A percentile compares a stretch with the other conserved stretches of the same genome.
These are phyloP conservation scores for Tetraodon nigroviridis DNA, from an alignment of 2,113 vertebrate genomes.

Conservation along the genomic window DNA sequence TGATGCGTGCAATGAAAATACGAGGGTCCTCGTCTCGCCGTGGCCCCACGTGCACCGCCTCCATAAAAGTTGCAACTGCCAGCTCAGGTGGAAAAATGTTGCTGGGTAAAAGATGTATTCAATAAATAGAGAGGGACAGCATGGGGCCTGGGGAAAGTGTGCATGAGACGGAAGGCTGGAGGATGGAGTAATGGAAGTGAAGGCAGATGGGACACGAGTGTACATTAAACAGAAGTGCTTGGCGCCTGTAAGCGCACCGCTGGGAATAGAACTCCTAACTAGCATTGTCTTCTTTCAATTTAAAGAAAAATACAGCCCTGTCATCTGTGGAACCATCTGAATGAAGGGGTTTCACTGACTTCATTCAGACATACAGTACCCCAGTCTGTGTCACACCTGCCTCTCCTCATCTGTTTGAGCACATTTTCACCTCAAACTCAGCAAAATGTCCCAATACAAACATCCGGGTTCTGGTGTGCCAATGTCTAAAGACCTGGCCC, in stretches of 20 bases:
- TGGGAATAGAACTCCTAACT: conserved; percentile 97
- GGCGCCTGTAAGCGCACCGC: conserved; percentile 86
- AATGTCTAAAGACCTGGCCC: too few species aligned
- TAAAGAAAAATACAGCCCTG: conserved; percentile 84
- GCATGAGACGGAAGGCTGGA: conserved; percentile 94
- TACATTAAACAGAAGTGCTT: conserved; percentile 97
- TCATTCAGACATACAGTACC: conserved; percentile 20
- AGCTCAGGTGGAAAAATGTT: conserved; percentile 99
- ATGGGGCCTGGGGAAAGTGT: conserved; percentile 91
- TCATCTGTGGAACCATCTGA: conserved; percentile 80
- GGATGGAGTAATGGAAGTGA: conserved; percentile 90
- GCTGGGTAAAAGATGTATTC: conserved; percentile 99
- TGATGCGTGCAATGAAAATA: conserved; percentile 78
- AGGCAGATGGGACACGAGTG: conserved; percentile 98
- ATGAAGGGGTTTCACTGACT: conserved; percentile 26
- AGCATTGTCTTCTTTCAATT: conserved; percentile 97
- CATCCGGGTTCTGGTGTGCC: too few species aligned
- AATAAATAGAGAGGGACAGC: conserved; percentile 99
- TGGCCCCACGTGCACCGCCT: conserved; percentile 46
- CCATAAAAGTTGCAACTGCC: conserved; percentile 93
- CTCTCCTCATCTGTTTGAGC: too few species aligned
- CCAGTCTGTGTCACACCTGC: too few species aligned
- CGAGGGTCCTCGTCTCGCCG: conserved; percentile 53
- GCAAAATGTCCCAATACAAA: too few species aligned
- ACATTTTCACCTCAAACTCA: too few species aligned